These are phyloP conservation scores for Phylloscopus whistleri DNA, from an alignment of 2,113 vertebrate species.

Conservation along the genomic window DNA sequence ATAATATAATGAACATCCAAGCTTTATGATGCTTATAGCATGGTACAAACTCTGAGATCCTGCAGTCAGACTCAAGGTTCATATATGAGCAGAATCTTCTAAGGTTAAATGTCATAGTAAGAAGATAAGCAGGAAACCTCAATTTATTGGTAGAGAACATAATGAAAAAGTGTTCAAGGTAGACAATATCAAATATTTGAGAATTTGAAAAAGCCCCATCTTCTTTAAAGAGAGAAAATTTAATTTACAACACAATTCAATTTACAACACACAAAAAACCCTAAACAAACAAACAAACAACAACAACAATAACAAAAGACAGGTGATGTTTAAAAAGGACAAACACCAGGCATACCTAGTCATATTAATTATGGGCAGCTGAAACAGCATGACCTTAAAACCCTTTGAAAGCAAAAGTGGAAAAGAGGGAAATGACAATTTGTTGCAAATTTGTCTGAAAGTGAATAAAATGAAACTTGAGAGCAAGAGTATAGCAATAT, in stretches of 20 bases:
- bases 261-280: neutral
- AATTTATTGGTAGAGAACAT: neutral
- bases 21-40: neutral
- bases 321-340: neutral
- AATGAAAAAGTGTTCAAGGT: neutral
- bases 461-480: conserved; percentile 40
- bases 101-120: neutral
- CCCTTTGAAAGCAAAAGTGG: neutral
- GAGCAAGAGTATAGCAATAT: neutral
- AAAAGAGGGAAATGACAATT: neutral
- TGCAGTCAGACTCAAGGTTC: neutral
- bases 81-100: neutral
- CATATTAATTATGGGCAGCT: neutral
- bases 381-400: neutral
- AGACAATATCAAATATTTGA: neutral
- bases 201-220: neutral
- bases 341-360: neutral
- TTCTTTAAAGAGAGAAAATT: neutral
- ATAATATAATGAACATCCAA: neutral
- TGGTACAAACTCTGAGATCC: neutral
- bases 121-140: neutral
- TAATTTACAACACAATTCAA: neutral
- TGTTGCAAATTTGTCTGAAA: conserved; percentile 2
- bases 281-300: no score
- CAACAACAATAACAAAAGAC: neutral